Evolutionary conservation across 2,113 vertebrate species (phyloP), one percentile per base, ranked within the genome.

Genomic region (Dolichotis patagonum): DNA sequence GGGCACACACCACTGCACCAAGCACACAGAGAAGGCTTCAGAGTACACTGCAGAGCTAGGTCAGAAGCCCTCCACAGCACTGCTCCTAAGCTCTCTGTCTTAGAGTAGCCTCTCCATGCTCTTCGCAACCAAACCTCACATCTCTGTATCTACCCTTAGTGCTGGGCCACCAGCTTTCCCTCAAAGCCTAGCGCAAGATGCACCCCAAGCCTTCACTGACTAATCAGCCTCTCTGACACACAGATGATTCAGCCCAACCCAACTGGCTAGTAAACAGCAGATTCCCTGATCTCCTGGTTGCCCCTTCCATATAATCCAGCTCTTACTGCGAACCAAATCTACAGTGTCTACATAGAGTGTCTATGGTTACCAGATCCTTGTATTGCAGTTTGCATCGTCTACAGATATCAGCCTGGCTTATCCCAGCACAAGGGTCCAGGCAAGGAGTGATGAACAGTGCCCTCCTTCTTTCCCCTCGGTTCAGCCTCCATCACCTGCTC

Each of bases 1-100:
- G 99, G 86, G 99, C 99, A 98, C 99, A 99, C 56, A 99, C 95
- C 93, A 99, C 99, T 99, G 97, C 26, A 97, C 10, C 82, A 97
- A 96, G 93, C 8, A 95, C 35, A 98, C 38, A 89, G 0, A 77
- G 60, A 54, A 92, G 52, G 67, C 32, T 85, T 97, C 75, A 93
- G 80, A 95, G 65, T 46, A 60, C 0, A 35, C 41, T 19, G 83
- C 13, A 38, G 8, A 93, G 22, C 62, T 35, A 56, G 65, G 30
- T 89, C 35, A 85, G 58, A 80, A 91, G 43, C 13, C 41, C 32
- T 88, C 62, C 24, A 58, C 2, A 54, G 46, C 26, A 82, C 3
- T 12, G 83, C 4, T 60, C 93, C n/a, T 8, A 41, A 58, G 43
- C 43, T 84, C 22, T 90, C 41, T n/a, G 43, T 3, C 84, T 86